Evolutionary conservation across 2,888 invertebrate species (phyloP), one percentile per base, ranked within the genome.

Genomic region (Zaprionus bogoriensis): DNA sequence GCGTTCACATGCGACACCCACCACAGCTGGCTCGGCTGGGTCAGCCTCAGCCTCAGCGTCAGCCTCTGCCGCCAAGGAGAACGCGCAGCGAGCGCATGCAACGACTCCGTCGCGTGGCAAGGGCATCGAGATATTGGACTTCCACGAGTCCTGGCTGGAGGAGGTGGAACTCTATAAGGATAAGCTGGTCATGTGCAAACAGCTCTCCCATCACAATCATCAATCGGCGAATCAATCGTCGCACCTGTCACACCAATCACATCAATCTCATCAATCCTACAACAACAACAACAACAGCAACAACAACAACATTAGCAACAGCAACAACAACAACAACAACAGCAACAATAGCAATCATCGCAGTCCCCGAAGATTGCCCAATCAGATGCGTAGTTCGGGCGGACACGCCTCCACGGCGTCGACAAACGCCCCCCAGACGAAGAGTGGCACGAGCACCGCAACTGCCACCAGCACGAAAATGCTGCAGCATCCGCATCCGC

Each of bases 61-160:
- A 7, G 65, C 46, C 36, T 30, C 67, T 12, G 73, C 83, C 28
- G 70, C 85, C 10, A 89, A 90, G 75, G 89, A 90, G 68, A 90
- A 90, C 52, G 53, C 71, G 46, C 42, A 71, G 41, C 47, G 62
- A 38, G 48, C 63, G 47, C 44, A 76, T 50, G 22, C 65, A 23
- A 1, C 45, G 7, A 4, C 54, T 5, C 51, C 41, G 28, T 9
- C 55, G 42, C 66, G 62, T 17, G 55, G 70, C 17, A 89, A 87
- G 44, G 86, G 88, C 42, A 77, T 90, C 19, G 91, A 91, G 57
- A 90, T 91, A 9, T 67, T 89, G 9, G 91, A 91, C 62, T 91
- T 90, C 50, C 90, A 90, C 52, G 91, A 91, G 38, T 89, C 91
- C 14, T 91, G 91, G 91, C 72, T 90, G 30, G 88, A 90, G 55